Percentiles rank a stretch among this genome's conserved stretches.
phyloP scores from a whole-genome alignment of 2,797 vertebrate genomes.

The Coendou prehensilis region DNA sequence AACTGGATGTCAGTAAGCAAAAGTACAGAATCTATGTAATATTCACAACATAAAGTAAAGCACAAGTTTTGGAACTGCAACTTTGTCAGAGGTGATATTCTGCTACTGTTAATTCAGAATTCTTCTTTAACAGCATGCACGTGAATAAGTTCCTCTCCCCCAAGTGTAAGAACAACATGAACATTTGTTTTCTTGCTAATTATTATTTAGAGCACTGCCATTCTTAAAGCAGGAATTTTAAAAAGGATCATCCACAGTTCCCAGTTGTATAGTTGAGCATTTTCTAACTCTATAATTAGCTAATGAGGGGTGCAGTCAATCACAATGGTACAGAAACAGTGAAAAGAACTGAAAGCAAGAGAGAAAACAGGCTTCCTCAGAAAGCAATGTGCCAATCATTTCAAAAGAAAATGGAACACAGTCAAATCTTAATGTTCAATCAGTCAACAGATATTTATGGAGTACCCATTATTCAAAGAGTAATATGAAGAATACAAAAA shows the following conservation, averaged over 20 bases:
- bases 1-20: not conserved
- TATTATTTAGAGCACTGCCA: not conserved
- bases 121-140: not conserved
- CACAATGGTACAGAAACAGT: not conserved
- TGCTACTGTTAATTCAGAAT: not conserved
- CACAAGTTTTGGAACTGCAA: not conserved
- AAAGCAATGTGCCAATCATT: not conserved
- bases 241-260: not conserved
- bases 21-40: not conserved
- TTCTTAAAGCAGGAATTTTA: slow-evolving; percentile 19
- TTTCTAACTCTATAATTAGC: slow-evolving; percentile 31
- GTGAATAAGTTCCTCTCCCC: not conserved
- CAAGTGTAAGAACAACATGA: not conserved
- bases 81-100: not conserved
- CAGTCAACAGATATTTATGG: not conserved
- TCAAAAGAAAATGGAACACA: not conserved
- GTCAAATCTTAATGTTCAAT: not conserved
- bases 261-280: not conserved
- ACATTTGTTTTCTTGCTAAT: slow-evolving; percentile 32
- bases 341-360: not conserved
- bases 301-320: not conserved
- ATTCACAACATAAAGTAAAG: not conserved
- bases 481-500: slow-evolving; percentile 11
- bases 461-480: not conserved
- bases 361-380: not conserved